phyloP scores from a whole-genome alignment of 2,113 vertebrate species.

The Silurus asotus region DNA sequence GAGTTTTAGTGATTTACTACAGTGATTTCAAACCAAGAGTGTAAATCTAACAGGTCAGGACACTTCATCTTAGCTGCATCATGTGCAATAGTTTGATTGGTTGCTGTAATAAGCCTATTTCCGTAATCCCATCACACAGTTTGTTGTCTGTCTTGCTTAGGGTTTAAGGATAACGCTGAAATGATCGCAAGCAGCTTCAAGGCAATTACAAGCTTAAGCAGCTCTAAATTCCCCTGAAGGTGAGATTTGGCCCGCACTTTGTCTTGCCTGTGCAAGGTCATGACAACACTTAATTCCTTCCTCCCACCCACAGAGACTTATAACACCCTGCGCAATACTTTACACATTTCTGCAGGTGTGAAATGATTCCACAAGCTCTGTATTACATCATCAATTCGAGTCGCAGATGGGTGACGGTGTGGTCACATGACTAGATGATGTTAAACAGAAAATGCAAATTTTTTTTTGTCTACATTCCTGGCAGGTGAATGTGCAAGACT shows the following conservation, averaged over 20 bases:
- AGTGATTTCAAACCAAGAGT: neutral
- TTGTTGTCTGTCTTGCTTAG: constrained; percentile 51
- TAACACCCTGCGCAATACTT: neutral
- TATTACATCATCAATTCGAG: neutral
- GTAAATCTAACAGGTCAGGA: neutral
- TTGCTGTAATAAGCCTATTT: constrained; percentile 47
- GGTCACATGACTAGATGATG: neutral
- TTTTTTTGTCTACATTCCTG: neutral
- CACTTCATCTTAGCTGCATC: neutral
- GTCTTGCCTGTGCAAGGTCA: constrained; percentile 22
- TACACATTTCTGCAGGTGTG: neutral
- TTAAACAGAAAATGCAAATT: neutral
- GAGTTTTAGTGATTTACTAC: neutral
- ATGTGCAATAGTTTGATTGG: constrained; percentile 9
- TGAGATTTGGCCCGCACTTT: constrained; percentile 31
- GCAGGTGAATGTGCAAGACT: neutral
- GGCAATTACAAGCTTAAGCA: constrained; percentile 56
- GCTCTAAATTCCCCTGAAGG: constrained; percentile 47
- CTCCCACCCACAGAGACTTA: neutral
- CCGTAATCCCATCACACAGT: constrained; percentile 38
- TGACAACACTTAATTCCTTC: neutral
- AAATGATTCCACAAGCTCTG: neutral
- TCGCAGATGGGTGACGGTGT: neutral
- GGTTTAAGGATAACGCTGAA: constrained; percentile 48
- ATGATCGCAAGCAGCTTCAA: constrained; percentile 43